These are phyloP conservation scores for Idaea biselata DNA, from an alignment of 2,888 invertebrate genomes.

Conservation along the genomic window DNA sequence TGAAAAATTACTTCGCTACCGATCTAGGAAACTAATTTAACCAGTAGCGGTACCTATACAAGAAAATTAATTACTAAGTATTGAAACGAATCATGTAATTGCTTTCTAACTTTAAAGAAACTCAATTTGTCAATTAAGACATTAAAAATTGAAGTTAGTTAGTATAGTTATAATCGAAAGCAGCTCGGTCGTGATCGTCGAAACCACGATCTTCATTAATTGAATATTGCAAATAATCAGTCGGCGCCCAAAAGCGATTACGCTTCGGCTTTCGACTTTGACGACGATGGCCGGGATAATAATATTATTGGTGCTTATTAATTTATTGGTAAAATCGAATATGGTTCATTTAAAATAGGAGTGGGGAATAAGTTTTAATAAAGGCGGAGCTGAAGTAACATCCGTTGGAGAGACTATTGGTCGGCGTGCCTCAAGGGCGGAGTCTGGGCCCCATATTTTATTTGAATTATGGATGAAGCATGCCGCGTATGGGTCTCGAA, in stretches of 20 bases:
- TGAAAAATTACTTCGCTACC: constrained; percentile 39
- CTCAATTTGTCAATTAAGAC: constrained; percentile 61
- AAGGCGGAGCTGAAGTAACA: constrained; percentile 71
- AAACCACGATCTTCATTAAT: constrained; percentile 69
- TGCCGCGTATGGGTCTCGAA: constrained; percentile 63
- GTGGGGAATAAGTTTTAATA: constrained; percentile 66
- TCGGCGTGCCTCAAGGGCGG: constrained; percentile 74
- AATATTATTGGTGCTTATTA: constrained; percentile 66
- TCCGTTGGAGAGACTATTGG: constrained; percentile 69
- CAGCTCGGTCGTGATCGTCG: constrained; percentile 47
- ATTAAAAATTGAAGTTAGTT: constrained; percentile 50
- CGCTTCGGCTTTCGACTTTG: constrained; percentile 49
- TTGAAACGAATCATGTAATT: constrained; percentile 45
- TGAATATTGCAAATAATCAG: constrained; percentile 68
- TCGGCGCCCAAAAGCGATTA: constrained; percentile 61
- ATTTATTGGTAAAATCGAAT: constrained; percentile 69
- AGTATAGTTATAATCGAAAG: constrained; percentile 31
- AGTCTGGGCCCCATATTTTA: constrained; percentile 76
- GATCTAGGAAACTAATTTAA: constrained; percentile 37
- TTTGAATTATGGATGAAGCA: constrained; percentile 79
- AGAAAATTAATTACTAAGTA: constrained; percentile 44
- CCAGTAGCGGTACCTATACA: constrained; percentile 40
- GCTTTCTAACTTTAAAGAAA: constrained; percentile 45
- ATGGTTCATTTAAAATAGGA: constrained; percentile 66
- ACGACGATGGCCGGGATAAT: constrained; percentile 49